phyloP scores from a whole-genome alignment of 2,888 invertebrate species.

The Rhogogaster chlorosoma region DNA sequence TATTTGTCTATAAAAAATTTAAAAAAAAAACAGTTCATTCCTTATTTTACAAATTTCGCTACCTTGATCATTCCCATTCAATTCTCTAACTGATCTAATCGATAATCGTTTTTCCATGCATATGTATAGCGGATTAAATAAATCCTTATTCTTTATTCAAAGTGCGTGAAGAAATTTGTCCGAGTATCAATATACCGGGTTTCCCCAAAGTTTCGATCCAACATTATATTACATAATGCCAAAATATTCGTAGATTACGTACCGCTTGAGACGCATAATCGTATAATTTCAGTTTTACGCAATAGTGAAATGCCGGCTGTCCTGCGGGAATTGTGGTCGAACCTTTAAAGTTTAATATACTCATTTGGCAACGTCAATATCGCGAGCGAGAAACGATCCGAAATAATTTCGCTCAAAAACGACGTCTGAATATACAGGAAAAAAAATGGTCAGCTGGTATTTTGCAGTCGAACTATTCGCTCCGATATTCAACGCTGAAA shows the following conservation, averaged over 20 bases:
- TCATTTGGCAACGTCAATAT: neutral
- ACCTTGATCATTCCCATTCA: neutral
- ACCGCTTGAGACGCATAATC: neutral
- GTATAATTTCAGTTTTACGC: constrained; percentile 24
- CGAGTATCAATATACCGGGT: neutral
- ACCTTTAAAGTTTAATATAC: neutral
- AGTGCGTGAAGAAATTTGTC: neutral
- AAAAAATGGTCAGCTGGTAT: neutral
- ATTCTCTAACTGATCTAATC: neutral
- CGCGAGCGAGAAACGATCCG: neutral
- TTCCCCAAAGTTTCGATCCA: neutral
- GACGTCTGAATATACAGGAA: neutral
- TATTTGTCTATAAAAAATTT: neutral
- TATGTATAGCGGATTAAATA: neutral
- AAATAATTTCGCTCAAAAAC: neutral
- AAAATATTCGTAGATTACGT: constrained; percentile 25
- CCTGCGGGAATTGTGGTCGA: neutral
- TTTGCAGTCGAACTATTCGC: neutral
- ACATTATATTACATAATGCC: neutral
- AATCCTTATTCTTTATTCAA: neutral
- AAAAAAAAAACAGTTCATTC: neutral
- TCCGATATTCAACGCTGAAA: neutral
- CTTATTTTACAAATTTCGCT: neutral
- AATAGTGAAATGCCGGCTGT: constrained; percentile 26
- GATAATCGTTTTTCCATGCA: neutral